Conservation (phyloP, 92 coral and sea anemone species). For the Parazoanthus atlanticus region DNA sequence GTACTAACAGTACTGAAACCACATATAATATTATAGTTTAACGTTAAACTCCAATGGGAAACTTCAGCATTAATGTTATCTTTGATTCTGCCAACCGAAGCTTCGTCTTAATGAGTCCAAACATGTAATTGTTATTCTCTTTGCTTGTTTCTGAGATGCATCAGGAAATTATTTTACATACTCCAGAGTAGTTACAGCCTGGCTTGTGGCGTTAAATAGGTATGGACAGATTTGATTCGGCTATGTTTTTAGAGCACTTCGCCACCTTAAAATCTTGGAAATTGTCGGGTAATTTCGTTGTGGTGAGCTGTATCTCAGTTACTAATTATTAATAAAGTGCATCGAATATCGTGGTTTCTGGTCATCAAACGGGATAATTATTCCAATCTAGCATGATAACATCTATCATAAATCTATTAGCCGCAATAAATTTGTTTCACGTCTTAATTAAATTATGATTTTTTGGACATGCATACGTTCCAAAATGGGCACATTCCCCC, state of each 20-base stretch:
- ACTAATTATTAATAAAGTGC: conserved; percentile 22
- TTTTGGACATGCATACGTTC: not conserved
- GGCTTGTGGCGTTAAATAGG: not conserved
- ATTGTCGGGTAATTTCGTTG: not conserved
- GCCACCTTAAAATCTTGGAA: conserved; percentile 5
- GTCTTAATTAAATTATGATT: not conserved
- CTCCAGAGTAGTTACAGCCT: not conserved
- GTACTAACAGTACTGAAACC: not conserved
- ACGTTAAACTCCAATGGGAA: not conserved
- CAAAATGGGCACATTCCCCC: not conserved
- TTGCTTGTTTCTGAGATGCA: not conserved
- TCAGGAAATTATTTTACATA: not conserved
- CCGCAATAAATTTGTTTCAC: not conserved
- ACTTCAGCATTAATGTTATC: not conserved
- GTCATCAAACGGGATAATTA: not conserved
- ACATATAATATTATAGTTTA: not conserved
- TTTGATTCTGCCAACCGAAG: conserved; percentile 21
- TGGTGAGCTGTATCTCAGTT: not conserved
- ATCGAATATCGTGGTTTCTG: not conserved
- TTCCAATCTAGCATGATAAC: not conserved
- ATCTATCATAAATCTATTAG: not conserved
- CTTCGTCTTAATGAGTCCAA: not conserved
- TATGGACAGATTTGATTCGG: not conserved
- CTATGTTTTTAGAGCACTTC: not conserved
- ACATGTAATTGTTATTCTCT: not conserved